phyloP scores from a whole-genome alignment of 2,888 invertebrate species.

The Synergus gifuensis region DNA sequence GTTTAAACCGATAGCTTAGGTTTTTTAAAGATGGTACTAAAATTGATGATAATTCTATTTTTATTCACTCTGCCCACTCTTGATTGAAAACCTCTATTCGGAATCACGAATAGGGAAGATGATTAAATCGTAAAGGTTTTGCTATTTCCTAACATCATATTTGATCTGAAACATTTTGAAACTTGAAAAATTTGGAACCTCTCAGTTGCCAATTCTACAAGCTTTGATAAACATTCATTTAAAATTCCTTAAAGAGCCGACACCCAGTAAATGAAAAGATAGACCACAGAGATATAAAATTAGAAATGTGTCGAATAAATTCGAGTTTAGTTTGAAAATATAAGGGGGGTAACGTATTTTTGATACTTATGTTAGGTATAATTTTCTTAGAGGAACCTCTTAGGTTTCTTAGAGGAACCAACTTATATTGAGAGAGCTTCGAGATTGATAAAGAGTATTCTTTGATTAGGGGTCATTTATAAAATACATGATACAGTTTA shows the following conservation, averaged over 20 bases:
- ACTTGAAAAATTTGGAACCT: not conserved
- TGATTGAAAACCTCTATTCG: conserved; percentile 33
- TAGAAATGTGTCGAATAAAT: conserved; percentile 16
- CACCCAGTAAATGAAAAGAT: not conserved
- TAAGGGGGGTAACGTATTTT: not conserved
- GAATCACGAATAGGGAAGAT: not conserved
- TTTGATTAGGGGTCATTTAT: not conserved
- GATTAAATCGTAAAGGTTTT: not conserved
- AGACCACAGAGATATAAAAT: conserved; percentile 36
- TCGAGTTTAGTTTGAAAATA: not conserved
- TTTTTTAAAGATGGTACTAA: not conserved
- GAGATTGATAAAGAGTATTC: not conserved
- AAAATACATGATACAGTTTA: too few relatives aligned
- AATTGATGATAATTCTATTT: not conserved
- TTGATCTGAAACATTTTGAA: not conserved
- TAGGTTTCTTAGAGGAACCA: not conserved
- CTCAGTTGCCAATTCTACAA: not conserved
- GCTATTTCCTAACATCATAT: not conserved
- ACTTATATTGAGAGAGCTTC: not conserved
- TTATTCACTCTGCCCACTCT: conserved; percentile 41
- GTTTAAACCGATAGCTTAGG: not conserved
- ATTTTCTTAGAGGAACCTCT: not conserved
- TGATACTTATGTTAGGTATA: not conserved
- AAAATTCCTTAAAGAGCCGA: not conserved
- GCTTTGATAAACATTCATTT: not conserved